Conservation (phyloP, 2,113 vertebrate species). For the Hiodon alosoides region DNA sequence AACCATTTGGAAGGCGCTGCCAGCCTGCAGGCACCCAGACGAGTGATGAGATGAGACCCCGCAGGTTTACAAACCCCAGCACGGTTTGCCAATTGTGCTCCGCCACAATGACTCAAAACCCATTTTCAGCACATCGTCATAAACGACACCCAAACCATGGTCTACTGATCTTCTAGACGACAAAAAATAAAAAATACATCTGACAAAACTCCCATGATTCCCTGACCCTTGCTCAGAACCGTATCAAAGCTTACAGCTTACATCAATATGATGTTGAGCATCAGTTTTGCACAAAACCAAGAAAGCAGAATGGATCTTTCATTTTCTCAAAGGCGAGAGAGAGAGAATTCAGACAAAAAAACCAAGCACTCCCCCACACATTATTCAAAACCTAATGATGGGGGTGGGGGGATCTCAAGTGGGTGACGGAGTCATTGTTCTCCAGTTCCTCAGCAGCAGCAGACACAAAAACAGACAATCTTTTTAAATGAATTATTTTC, state of each 20-base stretch:
- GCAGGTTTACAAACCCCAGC: too few species aligned
- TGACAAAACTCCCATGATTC: too few species aligned
- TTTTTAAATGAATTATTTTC: slow-evolving; percentile 12
- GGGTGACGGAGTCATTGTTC: slow-evolving; percentile 12
- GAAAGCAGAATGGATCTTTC: slow-evolving; percentile 4
- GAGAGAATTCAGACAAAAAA: slow-evolving; percentile 16
- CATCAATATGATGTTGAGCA: background rate
- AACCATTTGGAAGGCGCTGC: too few species aligned
- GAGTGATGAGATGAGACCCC: too few species aligned
- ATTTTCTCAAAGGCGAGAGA: background rate
- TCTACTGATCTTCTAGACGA: too few species aligned
- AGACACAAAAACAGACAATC: slow-evolving; percentile 4
- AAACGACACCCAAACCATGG: too few species aligned
- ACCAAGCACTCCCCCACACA: background rate
- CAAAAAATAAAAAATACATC: too few species aligned
- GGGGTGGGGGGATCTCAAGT: background rate
- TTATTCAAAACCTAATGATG: slow-evolving; percentile 8
- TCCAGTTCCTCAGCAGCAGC: background rate
- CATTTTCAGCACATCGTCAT: too few species aligned
- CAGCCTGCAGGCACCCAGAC: too few species aligned
- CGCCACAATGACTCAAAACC: too few species aligned
- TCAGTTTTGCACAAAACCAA: background rate
- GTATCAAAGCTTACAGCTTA: background rate
- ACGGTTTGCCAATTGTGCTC: too few species aligned
- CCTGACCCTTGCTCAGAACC: too few species aligned